These are phyloP conservation scores for Anseranas semipalmata DNA, from an alignment of 2,113 vertebrate genomes.

Conservation along the genomic window DNA sequence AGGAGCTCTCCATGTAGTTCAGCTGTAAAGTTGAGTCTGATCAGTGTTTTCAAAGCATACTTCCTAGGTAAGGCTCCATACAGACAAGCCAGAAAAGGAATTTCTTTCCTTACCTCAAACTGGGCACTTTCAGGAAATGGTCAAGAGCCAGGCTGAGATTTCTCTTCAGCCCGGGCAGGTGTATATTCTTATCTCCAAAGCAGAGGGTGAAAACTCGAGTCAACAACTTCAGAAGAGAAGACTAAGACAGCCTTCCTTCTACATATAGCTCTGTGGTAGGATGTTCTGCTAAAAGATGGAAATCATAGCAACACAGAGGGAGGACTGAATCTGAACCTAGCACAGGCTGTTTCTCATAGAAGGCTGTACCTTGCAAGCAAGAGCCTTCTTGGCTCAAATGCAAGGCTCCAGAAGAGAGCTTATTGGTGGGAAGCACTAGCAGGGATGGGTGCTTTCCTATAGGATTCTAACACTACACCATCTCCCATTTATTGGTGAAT, in stretches of 20 bases:
- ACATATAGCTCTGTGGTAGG: background rate
- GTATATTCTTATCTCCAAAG: background rate
- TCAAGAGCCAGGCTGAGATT: background rate
- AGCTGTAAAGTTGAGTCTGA: background rate
- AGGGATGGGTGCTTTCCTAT: background rate
- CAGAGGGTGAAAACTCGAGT: background rate
- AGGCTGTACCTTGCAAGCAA: background rate
- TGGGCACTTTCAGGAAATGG: background rate
- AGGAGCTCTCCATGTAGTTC: slow-evolving; percentile 9
- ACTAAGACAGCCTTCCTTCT: background rate
- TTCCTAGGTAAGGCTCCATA: slow-evolving; percentile 15
- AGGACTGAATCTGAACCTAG: background rate
- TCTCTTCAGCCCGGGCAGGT: background rate
- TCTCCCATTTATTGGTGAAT: background rate
- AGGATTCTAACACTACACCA: background rate
- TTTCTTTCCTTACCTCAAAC: background rate
- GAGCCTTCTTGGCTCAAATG: background rate
- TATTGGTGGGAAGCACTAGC: background rate
- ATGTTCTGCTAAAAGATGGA: background rate
- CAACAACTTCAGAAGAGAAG: background rate
- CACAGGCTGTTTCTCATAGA: background rate
- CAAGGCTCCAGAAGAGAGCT: background rate
- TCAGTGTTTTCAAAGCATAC: slow-evolving; percentile 13
- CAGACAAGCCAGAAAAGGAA: background rate
- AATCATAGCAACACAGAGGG: background rate